phyloP scores from a whole-genome alignment of 2,113 vertebrate species.

The Hemicordylus capensis region DNA sequence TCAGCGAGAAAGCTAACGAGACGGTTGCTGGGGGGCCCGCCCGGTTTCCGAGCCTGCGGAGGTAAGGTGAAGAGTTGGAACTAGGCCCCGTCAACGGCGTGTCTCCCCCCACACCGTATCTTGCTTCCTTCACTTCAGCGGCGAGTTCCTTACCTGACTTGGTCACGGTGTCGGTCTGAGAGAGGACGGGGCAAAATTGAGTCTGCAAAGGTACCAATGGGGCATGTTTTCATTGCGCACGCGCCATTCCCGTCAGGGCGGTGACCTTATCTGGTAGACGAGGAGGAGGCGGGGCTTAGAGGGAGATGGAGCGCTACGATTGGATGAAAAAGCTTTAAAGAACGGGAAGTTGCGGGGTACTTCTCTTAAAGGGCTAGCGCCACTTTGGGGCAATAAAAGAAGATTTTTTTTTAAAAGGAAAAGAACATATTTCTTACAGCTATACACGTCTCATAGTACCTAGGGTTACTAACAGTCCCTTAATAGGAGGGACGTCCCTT shows the following conservation, averaged over 20 bases:
- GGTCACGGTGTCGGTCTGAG: not conserved
- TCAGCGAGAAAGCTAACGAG: not conserved
- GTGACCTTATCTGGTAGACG: not conserved
- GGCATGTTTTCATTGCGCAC: rapidly evolving
- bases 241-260: rapidly evolving
- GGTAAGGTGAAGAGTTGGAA: not conserved
- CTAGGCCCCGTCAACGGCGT: not conserved
- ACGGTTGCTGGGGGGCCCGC: not conserved
- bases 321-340: not conserved
- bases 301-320: not conserved
- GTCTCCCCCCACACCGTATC: too few species aligned
- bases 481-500: too few species aligned
- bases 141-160: not conserved
- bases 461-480: too few species aligned
- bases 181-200: not conserved
- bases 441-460: too few species aligned
- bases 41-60: not conserved
- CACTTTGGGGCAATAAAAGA: not conserved
- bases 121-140: rapidly evolving
- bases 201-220: not conserved
- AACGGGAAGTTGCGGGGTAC: rapidly evolving
- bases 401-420: not conserved
- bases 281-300: not conserved
- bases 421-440: not conserved
- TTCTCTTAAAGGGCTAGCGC: slow-evolving; percentile 8